Evolutionary conservation across 2,113 vertebrate species (phyloP).

Genomic region (Erythrocercus mccallii): DNA sequence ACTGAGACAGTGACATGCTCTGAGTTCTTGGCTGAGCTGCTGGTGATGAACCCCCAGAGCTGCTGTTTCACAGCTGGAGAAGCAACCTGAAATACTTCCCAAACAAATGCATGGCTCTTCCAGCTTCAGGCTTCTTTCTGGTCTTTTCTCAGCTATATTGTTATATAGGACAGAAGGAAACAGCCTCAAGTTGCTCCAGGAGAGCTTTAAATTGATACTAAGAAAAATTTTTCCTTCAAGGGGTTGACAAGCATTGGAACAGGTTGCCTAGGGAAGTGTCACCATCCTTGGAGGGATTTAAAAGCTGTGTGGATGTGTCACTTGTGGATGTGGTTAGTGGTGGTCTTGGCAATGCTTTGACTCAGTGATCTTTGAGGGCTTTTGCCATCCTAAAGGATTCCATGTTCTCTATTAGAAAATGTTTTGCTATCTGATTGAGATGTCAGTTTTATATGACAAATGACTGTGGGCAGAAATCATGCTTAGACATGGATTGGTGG

Average conservation of each 20-base stretch:
- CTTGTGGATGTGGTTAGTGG: neutral
- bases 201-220: neutral
- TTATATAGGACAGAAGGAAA: neutral
- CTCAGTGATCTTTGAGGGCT: neutral
- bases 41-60: neutral
- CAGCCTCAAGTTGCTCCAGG: neutral
- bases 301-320: neutral
- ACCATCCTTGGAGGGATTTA: neutral
- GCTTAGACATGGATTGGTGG: neutral
- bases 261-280: neutral
- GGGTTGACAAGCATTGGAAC: neutral
- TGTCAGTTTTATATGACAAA: neutral
- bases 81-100: neutral
- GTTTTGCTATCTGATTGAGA: neutral
- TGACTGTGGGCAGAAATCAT: neutral
- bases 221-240: neutral
- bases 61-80: neutral
- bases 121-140: neutral
- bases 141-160: neutral
- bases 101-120: rapidly evolving
- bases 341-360: neutral
- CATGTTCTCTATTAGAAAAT: neutral
- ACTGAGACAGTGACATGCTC: neutral
- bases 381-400: neutral
- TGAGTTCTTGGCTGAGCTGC: neutral